Evolutionary conservation across 2,797 vertebrate species (phyloP).

Genomic region (Buceros bicornis): DNA sequence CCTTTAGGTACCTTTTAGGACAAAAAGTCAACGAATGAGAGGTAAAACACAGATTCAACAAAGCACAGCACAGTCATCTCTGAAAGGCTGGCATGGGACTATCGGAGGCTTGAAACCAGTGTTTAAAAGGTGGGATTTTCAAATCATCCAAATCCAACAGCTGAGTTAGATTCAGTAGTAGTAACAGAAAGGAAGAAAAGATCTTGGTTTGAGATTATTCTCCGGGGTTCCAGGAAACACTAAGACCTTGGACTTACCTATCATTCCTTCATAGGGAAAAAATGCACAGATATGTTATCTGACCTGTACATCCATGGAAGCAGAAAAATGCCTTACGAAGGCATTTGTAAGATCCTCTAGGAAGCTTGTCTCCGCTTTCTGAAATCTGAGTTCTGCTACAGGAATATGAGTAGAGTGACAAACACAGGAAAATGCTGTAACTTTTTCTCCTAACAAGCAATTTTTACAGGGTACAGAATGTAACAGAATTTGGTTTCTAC

Average conservation of each 20-base stretch:
- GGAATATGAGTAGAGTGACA: background rate
- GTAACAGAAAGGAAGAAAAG: background rate
- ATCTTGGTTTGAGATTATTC: background rate
- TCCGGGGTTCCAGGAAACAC: background rate
- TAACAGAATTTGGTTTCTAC: conserved; percentile 47
- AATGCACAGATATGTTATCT: background rate
- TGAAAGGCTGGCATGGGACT: background rate
- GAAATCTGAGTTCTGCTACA: conserved; percentile 25
- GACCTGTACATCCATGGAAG: background rate
- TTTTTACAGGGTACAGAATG: conserved; percentile 66
- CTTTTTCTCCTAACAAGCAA: conserved; percentile 22
- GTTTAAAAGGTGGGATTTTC: background rate
- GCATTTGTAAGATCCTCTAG: background rate
- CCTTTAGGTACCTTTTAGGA: background rate
- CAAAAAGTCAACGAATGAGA: background rate
- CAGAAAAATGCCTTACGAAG: background rate
- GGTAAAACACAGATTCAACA: background rate
- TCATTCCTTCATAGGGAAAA: background rate
- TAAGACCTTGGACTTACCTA: background rate
- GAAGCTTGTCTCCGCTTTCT: background rate
- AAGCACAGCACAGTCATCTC: background rate
- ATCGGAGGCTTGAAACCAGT: background rate
- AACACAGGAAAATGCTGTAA: background rate
- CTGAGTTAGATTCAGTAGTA: background rate
- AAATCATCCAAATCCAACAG: background rate